Conservation (phyloP, 2,888 invertebrate species). For the Megaustenia siamemsis region DNA sequence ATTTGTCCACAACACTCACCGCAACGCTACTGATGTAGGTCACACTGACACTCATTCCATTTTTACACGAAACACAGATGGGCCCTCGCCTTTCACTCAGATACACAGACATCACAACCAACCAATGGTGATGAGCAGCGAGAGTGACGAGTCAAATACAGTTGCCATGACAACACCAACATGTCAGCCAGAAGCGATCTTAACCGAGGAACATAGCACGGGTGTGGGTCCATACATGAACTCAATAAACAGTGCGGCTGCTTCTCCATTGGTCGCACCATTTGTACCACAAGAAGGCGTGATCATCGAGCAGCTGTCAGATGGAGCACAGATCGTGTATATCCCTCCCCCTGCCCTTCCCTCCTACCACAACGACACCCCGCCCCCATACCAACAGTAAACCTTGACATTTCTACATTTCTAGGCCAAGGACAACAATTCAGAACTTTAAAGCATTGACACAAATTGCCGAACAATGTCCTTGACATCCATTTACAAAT, state of each 20-base stretch:
- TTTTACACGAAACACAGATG: background rate
- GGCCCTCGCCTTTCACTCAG: background rate
- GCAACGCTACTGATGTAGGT: too few relatives aligned
- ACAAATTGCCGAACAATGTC: too few relatives aligned
- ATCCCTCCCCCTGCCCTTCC: background rate
- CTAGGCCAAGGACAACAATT: too few relatives aligned
- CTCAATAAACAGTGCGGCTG: background rate
- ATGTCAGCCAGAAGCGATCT: background rate
- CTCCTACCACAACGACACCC: conserved; percentile 21
- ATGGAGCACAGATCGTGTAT: conserved; percentile 21
- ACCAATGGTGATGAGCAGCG: background rate
- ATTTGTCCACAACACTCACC: background rate
- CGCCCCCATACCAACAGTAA: conserved; percentile 27
- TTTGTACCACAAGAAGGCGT: conserved; percentile 3
- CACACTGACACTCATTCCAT: background rate
- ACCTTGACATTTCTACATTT: too few relatives aligned
- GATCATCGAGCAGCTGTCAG: conserved; percentile 11
- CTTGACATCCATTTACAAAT: too few relatives aligned
- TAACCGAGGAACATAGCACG: background rate
- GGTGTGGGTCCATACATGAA: background rate
- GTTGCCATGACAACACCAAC: background rate
- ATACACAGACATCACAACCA: background rate
- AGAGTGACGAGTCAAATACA: too few relatives aligned
- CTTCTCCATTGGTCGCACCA: background rate
- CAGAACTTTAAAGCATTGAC: too few relatives aligned